phyloP scores from a whole-genome alignment of 1,140 invertebrate species.

The Pararge aegeria region DNA sequence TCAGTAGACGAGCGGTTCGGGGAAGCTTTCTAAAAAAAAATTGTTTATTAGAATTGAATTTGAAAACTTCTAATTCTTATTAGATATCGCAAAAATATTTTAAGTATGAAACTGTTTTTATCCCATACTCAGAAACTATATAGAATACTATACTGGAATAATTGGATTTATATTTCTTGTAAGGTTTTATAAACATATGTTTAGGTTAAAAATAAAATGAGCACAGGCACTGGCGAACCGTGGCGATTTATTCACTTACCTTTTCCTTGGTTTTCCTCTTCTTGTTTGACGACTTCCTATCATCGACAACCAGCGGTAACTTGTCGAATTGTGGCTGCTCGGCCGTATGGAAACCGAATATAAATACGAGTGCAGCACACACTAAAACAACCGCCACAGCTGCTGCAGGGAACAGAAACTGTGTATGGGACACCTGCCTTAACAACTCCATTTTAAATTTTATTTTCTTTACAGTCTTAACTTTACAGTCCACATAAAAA shows the following conservation, averaged over 20 bases:
- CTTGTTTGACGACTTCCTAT: slow-evolving; percentile 83
- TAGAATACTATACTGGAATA: background rate
- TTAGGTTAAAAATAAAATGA: slow-evolving; percentile 76
- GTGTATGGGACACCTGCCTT: slow-evolving; percentile 78
- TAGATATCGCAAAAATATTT: background rate
- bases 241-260: slow-evolving; percentile 76
- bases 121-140: background rate
- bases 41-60: background rate
- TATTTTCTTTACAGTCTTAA: slow-evolving; percentile 51
- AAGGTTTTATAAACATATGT: slow-evolving; percentile 44
- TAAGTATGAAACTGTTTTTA: background rate
- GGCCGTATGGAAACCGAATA: slow-evolving; percentile 86
- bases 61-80: background rate
- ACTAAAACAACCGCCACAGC: slow-evolving; percentile 84
- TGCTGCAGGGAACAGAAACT: slow-evolving; percentile 81
- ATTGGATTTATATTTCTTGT: slow-evolving; percentile 6
- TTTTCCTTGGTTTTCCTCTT: slow-evolving; percentile 87
- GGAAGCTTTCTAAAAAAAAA: slow-evolving; percentile 69
- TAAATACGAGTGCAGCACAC: slow-evolving; percentile 84
- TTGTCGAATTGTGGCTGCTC: slow-evolving; percentile 87
- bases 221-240: slow-evolving; percentile 39
- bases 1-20: slow-evolving; percentile 74
- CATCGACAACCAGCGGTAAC: slow-evolving; percentile 80
- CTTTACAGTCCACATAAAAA: slow-evolving; percentile 69
- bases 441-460: slow-evolving; percentile 79